Base-by-base conservation (phyloP, 2,888 invertebrate species). In the Cabera pusaria region DNA sequence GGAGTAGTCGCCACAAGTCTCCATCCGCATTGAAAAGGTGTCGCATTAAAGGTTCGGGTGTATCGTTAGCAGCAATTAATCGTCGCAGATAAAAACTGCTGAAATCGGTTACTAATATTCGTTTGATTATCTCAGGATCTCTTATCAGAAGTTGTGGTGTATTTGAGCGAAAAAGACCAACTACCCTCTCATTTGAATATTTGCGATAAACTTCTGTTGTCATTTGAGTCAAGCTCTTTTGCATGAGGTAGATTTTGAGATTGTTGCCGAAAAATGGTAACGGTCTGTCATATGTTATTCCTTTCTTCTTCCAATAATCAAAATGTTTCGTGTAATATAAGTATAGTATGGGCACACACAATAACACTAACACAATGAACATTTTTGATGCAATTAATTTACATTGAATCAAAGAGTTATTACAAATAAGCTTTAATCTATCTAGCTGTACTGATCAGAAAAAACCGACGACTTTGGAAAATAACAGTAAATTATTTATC, bases 1-100 rank as follows among this genome's bases (percentile, higher is more conserved):
- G 61, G 32, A 78, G 45, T 41, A 76, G 44, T 24, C 64, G 61
- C 81, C 81, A 80, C 17, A 68, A 21, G 33, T 78, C 77, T 0
- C 78, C 76, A 14, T 75, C 75, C 3, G 69, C 68, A 21, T 71
- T 66, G 29, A 79, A 78, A 18, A 79, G 19, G 38, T 73, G 76
- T 1, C 57, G 58, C 28, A 70, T 18, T 39, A 79, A 44, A 0
- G 74, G 75, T 21, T 76, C 74, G 2, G 22, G 6, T 6, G n/a
- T 3, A 71, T 57, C 1, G 59, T 60, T 1, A 54, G 58, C 25
- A 0, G 57, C 46, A 29, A 61, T 64, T 1, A 75, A n/a, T 0
- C 75, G 71, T 2, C 79, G 61, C 1, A 60, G 55, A 27, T 69
- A 61, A 20, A 77, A 78, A 29, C 61, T 34, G 1, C 39, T 23